Conservation (phyloP, 2,888 invertebrate genomes). For the Cephus rjabovi region DNA sequence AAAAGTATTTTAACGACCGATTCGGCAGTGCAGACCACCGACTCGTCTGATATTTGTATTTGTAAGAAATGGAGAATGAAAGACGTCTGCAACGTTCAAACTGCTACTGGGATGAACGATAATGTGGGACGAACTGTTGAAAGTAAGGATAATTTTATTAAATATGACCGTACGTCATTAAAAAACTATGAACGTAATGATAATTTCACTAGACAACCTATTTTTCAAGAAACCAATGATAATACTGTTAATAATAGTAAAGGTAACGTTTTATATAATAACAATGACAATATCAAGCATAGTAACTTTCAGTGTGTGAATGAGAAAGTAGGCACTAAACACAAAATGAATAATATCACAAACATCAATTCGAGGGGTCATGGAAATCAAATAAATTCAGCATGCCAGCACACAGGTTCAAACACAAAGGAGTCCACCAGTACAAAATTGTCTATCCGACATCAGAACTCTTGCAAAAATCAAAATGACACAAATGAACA, state of each 20-base stretch:
- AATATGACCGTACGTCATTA: neutral
- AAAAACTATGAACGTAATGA: constrained; percentile 26
- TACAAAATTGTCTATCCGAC: no score
- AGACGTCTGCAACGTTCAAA: constrained; percentile 24
- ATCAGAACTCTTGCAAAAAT: constrained; percentile 8
- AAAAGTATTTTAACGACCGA: constrained; percentile 57
- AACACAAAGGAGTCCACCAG: no score
- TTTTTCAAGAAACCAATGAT: constrained; percentile 36
- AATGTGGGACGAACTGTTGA: neutral
- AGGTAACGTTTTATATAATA: constrained; percentile 31
- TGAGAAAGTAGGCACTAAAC: constrained; percentile 19
- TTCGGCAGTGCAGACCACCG: constrained; percentile 55
- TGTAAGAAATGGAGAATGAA: constrained; percentile 35
- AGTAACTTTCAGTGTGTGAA: constrained; percentile 26
- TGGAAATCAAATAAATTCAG: neutral
- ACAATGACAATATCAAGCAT: constrained; percentile 19
- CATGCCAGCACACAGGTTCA: no score
- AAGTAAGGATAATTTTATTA: constrained; percentile 3
- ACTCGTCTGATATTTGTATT: neutral
- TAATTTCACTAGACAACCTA: constrained; percentile 29
- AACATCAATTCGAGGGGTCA: constrained; percentile 17
- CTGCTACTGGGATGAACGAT: neutral
- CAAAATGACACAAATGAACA: constrained; percentile 28
- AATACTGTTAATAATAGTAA: constrained; percentile 31
- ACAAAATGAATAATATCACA: constrained; percentile 24